A percentile compares a stretch with the other conserved stretches of the same genome.
These are phyloP conservation scores for Cynoglossus semilaevis DNA, from an alignment of 2,113 vertebrate genomes.

Conservation along the genomic window DNA sequence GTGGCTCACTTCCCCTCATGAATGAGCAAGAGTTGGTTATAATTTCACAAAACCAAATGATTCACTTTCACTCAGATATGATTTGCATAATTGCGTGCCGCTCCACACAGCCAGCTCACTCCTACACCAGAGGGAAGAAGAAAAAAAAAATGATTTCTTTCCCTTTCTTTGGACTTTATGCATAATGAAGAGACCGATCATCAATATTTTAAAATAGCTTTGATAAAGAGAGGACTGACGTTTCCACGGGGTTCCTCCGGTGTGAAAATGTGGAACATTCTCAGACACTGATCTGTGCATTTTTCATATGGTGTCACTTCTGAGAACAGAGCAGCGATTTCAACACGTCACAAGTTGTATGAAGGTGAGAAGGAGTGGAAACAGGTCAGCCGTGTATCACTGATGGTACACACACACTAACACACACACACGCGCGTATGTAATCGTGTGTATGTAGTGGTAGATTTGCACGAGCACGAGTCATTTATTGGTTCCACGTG, in stretches of 20 bases:
- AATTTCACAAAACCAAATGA: constrained; percentile 30
- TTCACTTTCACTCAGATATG: constrained; percentile 12
- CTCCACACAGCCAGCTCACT: constrained; percentile 4
- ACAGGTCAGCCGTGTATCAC: neutral
- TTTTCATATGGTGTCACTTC: constrained; percentile 18
- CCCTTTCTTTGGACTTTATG: neutral
- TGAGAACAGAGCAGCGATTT: constrained; percentile 2
- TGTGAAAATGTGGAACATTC: constrained; percentile 23
- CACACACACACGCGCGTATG: constrained; percentile 21
- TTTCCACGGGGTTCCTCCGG: constrained; percentile 1
- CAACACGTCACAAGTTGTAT: constrained; percentile 1
- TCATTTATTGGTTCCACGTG: constrained; percentile 52
- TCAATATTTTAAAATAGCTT: constrained; percentile 11
- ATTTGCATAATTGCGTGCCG: constrained; percentile 10
- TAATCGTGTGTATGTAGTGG: constrained; percentile 16
- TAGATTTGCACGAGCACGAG: constrained; percentile 28
- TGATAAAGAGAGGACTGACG: constrained; percentile 4
- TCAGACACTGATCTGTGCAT: constrained; percentile 13
- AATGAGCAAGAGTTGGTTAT: constrained; percentile 29
- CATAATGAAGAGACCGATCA: constrained; percentile 10
- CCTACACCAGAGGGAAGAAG: neutral
- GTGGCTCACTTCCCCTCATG: constrained; percentile 40
- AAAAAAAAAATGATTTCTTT: neutral
- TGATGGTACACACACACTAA: constrained; percentile 7
- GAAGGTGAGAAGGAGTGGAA: constrained; percentile 6